A percentile compares a stretch with the other conserved stretches of the same genome.
Conservation (phyloP, 2,797 vertebrate genomes). For the Antennarius maculatus region DNA sequence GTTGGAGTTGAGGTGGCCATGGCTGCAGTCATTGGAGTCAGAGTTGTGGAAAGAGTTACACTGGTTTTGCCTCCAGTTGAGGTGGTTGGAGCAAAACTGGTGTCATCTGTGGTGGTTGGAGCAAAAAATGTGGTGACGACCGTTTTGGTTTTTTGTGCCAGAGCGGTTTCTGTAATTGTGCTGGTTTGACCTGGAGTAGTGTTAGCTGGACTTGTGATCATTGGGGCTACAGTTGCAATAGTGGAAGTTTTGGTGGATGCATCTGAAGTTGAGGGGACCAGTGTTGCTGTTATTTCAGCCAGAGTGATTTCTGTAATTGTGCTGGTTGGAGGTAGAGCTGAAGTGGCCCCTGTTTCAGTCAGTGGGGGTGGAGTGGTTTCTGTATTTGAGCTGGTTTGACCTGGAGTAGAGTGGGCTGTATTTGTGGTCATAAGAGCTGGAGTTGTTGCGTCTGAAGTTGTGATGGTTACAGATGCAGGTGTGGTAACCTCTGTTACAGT, state of each 20-base stretch:
- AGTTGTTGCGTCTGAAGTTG: background rate
- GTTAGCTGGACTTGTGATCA: too few species aligned
- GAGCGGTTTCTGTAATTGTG: too few species aligned
- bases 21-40: too few species aligned
- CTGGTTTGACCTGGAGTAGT: too few species aligned
- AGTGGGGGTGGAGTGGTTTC: background rate
- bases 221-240: too few species aligned
- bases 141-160: too few species aligned
- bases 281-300: background rate
- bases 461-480: background rate
- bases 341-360: background rate
- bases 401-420: background rate
- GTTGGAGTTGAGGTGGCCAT: too few species aligned
- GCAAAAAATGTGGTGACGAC: too few species aligned
- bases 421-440: background rate
- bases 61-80: background rate
- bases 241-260: too few species aligned
- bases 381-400: background rate
- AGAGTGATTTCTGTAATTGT: background rate
- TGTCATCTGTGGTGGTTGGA: too few species aligned
- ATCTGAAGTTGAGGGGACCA: background rate
- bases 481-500: background rate
- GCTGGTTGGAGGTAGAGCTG: background rate
- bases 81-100: background rate
- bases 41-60: too few species aligned